These are phyloP conservation scores for Cherax destructor DNA, from an alignment of 1,140 invertebrate genomes.

Conservation along the genomic window DNA sequence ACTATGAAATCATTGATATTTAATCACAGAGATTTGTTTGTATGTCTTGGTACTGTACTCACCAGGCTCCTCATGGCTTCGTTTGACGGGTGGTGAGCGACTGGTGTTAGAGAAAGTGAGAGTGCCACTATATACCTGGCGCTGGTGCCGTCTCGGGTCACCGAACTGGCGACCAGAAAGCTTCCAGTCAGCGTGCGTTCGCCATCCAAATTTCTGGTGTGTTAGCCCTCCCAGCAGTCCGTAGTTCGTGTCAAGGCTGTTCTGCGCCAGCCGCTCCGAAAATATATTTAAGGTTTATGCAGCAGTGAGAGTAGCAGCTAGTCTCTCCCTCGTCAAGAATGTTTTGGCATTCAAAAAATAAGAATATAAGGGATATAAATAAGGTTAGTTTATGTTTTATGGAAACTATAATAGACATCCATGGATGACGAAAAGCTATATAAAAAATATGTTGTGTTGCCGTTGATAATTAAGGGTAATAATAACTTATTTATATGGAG, in stretches of 20 bases:
- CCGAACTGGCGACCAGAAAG: background rate
- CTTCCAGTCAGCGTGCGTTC: background rate
- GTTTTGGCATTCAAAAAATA: too few species aligned
- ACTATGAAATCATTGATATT: too few species aligned
- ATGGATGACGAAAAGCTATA: too few species aligned
- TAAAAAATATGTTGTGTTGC: too few species aligned
- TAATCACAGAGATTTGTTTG: too few species aligned
- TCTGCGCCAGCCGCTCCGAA: background rate
- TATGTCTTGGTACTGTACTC: background rate
- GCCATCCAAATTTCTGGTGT: background rate
- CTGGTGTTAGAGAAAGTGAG: background rate
- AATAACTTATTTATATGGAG: too few species aligned
- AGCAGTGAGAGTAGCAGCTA: too few species aligned
- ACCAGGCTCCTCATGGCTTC: slow-evolving; percentile 1
- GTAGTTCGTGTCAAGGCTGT: background rate
- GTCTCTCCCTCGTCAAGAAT: too few species aligned
- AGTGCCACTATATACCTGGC: background rate
- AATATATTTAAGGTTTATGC: background rate
- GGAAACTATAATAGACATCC: too few species aligned
- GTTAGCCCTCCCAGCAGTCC: background rate
- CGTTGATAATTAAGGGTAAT: too few species aligned
- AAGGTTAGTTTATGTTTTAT: too few species aligned
- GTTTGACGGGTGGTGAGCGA: background rate
- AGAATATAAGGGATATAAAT: too few species aligned
- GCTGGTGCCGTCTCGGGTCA: background rate